These are phyloP conservation scores for Oreochromis grahami DNA, from an alignment of 2,797 vertebrate species.

Conservation along the genomic window DNA sequence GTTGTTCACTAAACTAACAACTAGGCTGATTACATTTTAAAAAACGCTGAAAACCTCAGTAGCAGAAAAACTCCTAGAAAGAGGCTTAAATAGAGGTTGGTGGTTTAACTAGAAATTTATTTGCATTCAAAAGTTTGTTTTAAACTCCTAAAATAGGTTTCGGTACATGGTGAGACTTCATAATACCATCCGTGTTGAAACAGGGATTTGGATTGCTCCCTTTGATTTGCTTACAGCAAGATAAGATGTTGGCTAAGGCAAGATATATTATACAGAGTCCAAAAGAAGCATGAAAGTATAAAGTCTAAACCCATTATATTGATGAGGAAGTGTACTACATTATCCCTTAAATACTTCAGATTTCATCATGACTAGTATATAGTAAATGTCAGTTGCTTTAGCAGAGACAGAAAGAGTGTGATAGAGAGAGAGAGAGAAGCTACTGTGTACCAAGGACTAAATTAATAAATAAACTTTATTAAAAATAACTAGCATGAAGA, in stretches of 20 bases:
- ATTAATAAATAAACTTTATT: neutral
- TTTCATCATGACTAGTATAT: neutral
- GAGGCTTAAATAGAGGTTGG: neutral
- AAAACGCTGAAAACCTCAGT: neutral
- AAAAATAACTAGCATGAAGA: neutral
- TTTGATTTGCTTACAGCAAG: neutral
- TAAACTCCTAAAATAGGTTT: neutral
- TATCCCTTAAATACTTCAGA: neutral
- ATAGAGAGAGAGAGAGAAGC: neutral
- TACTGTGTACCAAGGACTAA: neutral
- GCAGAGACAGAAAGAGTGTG: neutral
- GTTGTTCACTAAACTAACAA: neutral
- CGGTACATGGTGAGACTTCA: neutral
- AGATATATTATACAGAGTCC: neutral
- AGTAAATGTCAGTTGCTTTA: neutral
- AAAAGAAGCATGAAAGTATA: neutral
- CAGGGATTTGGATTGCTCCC: neutral
- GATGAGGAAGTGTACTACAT: neutral
- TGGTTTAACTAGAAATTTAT: neutral
- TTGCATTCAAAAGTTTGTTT: neutral
- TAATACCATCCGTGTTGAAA: neutral
- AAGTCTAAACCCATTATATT: neutral
- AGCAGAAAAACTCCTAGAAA: neutral
- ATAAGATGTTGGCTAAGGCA: neutral
- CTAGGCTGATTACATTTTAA: neutral